Evolutionary conservation across 2,888 invertebrate genomes (phyloP).

Genomic region (Brenthis hecate): DNA sequence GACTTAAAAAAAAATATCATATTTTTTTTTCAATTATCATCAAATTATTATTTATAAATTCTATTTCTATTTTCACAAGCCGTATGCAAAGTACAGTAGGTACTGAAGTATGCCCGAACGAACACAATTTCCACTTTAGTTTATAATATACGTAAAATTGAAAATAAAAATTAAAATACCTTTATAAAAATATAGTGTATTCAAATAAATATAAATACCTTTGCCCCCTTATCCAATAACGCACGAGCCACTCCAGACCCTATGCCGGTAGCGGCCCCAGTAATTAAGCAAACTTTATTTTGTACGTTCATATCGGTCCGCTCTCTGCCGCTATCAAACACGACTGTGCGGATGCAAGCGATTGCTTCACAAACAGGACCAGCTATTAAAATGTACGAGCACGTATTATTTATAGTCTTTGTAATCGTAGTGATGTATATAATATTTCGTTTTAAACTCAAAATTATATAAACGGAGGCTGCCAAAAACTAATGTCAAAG

Average conservation of each 20-base stretch:
- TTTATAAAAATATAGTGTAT: background rate
- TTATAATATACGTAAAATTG: background rate
- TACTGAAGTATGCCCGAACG: background rate
- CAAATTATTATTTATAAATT: too few species aligned
- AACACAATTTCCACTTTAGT: background rate
- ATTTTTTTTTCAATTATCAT: too few species aligned
- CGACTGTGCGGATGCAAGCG: slow-evolving; percentile 4
- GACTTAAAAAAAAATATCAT: too few species aligned
- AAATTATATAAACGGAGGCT: too few species aligned
- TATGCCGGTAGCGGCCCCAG: slow-evolving; percentile 68
- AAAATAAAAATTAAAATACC: too few species aligned
- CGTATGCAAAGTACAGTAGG: too few species aligned
- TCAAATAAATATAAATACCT: slow-evolving; percentile 48
- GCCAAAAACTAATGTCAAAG: too few species aligned
- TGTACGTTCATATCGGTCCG: slow-evolving; percentile 46
- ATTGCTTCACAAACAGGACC: background rate
- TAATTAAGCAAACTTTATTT: slow-evolving; percentile 63
- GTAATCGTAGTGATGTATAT: background rate
- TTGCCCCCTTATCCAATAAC: slow-evolving; percentile 59
- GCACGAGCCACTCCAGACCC: slow-evolving; percentile 60
- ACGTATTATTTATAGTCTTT: background rate
- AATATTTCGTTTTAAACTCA: too few species aligned
- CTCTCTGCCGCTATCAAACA: slow-evolving; percentile 16
- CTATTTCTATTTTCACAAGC: too few species aligned
- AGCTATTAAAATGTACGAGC: background rate